Percentiles rank a stretch among this genome's conserved stretches.
These are phyloP conservation scores for Allophyes oxyacanthae DNA, from an alignment of 2,888 invertebrate species.

Conservation along the genomic window DNA sequence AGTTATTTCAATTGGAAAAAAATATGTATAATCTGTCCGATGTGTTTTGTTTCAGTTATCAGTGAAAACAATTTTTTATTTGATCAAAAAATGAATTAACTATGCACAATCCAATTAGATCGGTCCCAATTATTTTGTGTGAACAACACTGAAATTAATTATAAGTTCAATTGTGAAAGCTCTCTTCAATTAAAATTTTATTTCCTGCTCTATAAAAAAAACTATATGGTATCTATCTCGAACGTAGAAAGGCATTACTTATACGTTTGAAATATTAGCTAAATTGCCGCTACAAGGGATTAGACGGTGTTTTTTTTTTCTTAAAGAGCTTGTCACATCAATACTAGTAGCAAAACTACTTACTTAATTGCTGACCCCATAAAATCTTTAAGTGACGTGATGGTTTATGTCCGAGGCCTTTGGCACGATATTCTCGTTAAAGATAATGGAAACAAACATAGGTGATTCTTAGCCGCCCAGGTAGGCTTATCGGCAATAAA, in stretches of 20 bases:
- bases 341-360: constrained; percentile 37
- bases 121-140: not conserved
- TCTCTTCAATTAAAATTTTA: no score
- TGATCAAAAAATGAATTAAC: not conserved
- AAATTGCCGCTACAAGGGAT: constrained; percentile 6
- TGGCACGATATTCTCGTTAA: constrained; percentile 46
- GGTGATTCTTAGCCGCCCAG: constrained; percentile 28
- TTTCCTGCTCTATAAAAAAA: not conserved
- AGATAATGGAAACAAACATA: constrained; percentile 48
- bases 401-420: constrained; percentile 46
- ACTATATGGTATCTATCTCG: not conserved
- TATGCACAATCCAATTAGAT: not conserved
- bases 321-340: constrained; percentile 24
- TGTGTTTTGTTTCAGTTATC: no score
- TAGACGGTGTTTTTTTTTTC: constrained; percentile 32
- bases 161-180: no score
- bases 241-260: not conserved
- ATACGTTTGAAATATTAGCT: constrained; percentile 6
- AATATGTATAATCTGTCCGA: no score
- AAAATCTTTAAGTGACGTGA: constrained; percentile 53
- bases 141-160: no score
- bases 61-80: no score
- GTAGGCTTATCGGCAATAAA: constrained; percentile 45
- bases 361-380: constrained; percentile 53
- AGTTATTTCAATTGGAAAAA: no score